Evolutionary conservation across 2,797 vertebrate genomes (phyloP).

Genomic region (Lutjanus campechanus): DNA sequence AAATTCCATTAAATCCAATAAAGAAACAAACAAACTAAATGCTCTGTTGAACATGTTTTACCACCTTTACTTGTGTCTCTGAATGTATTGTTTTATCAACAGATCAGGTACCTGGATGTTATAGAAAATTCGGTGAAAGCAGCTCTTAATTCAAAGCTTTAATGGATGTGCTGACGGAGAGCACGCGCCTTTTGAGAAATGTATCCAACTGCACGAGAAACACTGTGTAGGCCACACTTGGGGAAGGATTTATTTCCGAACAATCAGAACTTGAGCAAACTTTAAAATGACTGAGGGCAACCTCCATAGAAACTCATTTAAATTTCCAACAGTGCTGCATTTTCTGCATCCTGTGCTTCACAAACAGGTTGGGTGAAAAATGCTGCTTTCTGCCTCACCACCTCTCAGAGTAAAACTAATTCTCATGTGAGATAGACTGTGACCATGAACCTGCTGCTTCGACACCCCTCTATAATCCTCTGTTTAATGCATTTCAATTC

Average conservation of each 20-base stretch:
- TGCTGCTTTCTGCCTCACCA: background rate
- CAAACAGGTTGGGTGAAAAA: background rate
- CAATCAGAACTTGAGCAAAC: background rate
- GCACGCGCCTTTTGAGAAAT: slow-evolving; percentile 14
- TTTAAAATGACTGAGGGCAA: background rate
- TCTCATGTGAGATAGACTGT: background rate
- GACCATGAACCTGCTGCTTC: background rate
- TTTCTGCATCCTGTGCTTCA: background rate
- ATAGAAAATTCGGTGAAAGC: background rate
- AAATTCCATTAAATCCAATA: background rate
- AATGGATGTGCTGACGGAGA: no score
- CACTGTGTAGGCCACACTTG: background rate
- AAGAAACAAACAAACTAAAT: background rate
- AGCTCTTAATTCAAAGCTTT: slow-evolving; percentile 10
- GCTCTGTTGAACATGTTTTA: background rate
- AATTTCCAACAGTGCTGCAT: background rate
- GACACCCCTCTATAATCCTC: background rate
- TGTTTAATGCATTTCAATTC: background rate
- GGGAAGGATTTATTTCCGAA: background rate
- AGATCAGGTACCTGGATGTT: slow-evolving; percentile 9
- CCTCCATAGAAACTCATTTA: slow-evolving; percentile 6
- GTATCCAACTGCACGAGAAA: slow-evolving; percentile 37
- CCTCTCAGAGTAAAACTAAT: slow-evolving; percentile 6
- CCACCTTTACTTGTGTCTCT: background rate
- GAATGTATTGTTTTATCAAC: background rate